phyloP scores from a whole-genome alignment of 2,888 invertebrate genomes.

The Neoascia interrupta region DNA sequence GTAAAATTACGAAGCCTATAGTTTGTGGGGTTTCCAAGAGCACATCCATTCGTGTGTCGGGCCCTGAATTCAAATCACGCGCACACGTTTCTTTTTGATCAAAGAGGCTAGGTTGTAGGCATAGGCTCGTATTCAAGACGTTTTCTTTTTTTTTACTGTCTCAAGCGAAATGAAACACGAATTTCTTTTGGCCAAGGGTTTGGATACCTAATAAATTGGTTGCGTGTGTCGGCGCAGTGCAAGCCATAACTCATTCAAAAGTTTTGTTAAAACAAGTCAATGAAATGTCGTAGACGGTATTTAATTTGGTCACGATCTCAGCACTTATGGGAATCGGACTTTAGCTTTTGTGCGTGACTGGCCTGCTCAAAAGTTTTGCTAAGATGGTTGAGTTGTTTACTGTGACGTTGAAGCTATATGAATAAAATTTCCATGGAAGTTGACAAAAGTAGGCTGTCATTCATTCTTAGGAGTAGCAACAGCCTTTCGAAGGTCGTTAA shows the following conservation, averaged over 20 bases:
- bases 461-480: background rate
- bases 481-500: constrained; percentile 44
- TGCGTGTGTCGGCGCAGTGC: too few species aligned
- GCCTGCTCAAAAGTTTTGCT: background rate
- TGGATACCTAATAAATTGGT: too few species aligned
- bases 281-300: constrained; percentile 13
- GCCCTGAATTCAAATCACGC: constrained; percentile 31
- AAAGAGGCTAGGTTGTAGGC: constrained; percentile 16
- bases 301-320: constrained; percentile 41
- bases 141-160: constrained; percentile 7
- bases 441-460: background rate
- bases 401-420: constrained; percentile 1
- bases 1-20: constrained; percentile 12
- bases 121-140: constrained; percentile 15
- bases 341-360: constrained; percentile 26
- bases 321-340: constrained; percentile 43
- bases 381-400: constrained; percentile 21
- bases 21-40: background rate
- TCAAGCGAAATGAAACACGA: constrained; percentile 8
- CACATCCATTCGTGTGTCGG: background rate
- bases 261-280: constrained; percentile 22
- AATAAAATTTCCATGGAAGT: constrained; percentile 7
- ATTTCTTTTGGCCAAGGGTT: constrained; percentile 40
- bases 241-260: constrained; percentile 16
- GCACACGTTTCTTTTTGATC: constrained; percentile 11